Evolutionary conservation across 30 jellyfish, hydroid and myxozoan species (phyloP).

Genomic region (Hydractinia echinata): DNA sequence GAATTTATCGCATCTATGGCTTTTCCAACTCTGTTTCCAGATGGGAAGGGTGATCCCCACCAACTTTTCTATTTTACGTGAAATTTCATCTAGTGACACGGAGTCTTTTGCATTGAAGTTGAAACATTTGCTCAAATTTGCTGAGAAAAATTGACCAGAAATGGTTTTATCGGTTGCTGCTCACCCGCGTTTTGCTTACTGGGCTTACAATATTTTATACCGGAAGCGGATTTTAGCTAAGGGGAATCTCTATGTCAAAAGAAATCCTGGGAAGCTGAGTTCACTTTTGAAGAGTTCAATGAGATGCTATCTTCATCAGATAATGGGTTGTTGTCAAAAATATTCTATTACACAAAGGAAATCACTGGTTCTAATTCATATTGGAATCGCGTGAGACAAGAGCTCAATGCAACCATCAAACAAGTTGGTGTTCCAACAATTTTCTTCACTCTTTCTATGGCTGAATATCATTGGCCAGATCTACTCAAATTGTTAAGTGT

Average conservation of each 20-base stretch:
- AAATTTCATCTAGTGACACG: background rate
- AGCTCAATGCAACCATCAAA: conserved; percentile 24
- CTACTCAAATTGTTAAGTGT: background rate
- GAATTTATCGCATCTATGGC: conserved; percentile 30
- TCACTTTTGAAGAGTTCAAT: conserved; percentile 30
- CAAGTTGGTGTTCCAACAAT: conserved; percentile 47
- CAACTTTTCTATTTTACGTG: background rate
- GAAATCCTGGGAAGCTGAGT: conserved; percentile 26
- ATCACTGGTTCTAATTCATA: conserved; percentile 39
- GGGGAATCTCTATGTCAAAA: conserved; percentile 25
- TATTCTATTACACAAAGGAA: conserved; percentile 38
- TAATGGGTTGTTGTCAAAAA: conserved; percentile 24
- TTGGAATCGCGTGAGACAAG: conserved; percentile 29
- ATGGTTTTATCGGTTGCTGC: conserved; percentile 8
- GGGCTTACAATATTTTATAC: conserved; percentile 28
- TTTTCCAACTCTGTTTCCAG: conserved; percentile 37
- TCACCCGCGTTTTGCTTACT: conserved; percentile 30
- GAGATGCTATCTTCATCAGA: conserved; percentile 32
- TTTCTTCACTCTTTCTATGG: conserved; percentile 27
- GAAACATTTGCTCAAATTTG: conserved; percentile 22
- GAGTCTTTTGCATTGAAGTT: conserved; percentile 30
- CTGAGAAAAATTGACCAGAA: background rate
- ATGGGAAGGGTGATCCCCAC: conserved; percentile 21
- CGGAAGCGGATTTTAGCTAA: conserved; percentile 16
- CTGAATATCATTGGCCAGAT: conserved; percentile 33